phyloP scores from a whole-genome alignment of 2,113 vertebrate species.

The Lanius ludovicianus region DNA sequence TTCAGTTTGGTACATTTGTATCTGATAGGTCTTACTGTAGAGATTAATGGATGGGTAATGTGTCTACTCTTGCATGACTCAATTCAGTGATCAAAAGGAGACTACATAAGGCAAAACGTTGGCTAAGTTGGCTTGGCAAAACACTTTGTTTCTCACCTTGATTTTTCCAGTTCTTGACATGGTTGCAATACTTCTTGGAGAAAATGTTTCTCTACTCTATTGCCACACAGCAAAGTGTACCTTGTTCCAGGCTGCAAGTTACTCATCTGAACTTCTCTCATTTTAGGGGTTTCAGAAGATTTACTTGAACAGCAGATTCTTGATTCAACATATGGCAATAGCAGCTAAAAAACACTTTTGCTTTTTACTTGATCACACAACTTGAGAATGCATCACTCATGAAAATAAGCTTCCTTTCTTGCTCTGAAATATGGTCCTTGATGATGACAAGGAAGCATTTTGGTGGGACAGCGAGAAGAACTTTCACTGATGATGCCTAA shows the following conservation, averaged over 20 bases:
- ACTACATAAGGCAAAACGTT: not conserved
- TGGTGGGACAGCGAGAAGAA: not conserved
- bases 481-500: not conserved
- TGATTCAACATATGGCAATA: not conserved
- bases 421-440: not conserved
- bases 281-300: not conserved
- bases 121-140: not conserved
- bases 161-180: not conserved
- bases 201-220: not conserved
- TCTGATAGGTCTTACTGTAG: not conserved
- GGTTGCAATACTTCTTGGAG: not conserved
- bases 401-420: not conserved
- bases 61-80: not conserved
- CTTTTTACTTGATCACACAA: not conserved
- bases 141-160: not conserved
- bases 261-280: not conserved
- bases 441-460: not conserved
- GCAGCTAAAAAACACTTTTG: not conserved
- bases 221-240: not conserved
- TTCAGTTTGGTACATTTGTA: not conserved
- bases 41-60: not conserved
- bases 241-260: not conserved
- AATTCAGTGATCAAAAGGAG: not conserved
- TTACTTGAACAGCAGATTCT: not conserved
- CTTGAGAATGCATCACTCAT: not conserved